phyloP scores from a whole-genome alignment of 2,888 invertebrate genomes.

The Pristionchus mayeri region DNA sequence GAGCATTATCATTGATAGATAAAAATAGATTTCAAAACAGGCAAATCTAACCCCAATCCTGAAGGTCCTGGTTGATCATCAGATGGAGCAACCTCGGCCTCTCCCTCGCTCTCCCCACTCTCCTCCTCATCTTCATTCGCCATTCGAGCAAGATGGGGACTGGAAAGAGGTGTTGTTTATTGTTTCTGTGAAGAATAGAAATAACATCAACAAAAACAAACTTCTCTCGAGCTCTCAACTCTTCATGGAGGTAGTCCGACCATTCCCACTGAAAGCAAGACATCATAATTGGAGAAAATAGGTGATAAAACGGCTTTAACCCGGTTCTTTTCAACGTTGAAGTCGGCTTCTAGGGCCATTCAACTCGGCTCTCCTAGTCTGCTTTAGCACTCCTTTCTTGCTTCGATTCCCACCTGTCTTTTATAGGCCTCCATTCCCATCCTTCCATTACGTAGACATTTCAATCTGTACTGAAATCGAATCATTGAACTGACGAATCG shows the following conservation, averaged over 20 bases:
- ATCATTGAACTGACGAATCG: not conserved
- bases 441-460: no score
- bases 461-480: no score
- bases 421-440: conserved; percentile 16
- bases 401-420: not conserved
- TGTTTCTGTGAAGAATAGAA: no score
- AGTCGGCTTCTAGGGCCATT: no score
- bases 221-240: not conserved
- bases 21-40: no score
- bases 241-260: not conserved
- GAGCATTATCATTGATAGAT: no score
- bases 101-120: not conserved
- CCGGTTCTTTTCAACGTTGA: no score
- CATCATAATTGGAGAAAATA: not conserved
- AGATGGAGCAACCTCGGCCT: no score
- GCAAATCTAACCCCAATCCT: no score
- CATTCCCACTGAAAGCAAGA: not conserved
- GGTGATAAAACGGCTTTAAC: no score
- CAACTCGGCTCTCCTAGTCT: no score
- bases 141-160: not conserved
- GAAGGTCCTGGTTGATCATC: no score
- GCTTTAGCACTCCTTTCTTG: not conserved
- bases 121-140: not conserved
- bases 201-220: not conserved
- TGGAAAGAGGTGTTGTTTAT: not conserved